Conservation (phyloP, 2,797 vertebrate genomes). For the Eulemur albifrons region DNA sequence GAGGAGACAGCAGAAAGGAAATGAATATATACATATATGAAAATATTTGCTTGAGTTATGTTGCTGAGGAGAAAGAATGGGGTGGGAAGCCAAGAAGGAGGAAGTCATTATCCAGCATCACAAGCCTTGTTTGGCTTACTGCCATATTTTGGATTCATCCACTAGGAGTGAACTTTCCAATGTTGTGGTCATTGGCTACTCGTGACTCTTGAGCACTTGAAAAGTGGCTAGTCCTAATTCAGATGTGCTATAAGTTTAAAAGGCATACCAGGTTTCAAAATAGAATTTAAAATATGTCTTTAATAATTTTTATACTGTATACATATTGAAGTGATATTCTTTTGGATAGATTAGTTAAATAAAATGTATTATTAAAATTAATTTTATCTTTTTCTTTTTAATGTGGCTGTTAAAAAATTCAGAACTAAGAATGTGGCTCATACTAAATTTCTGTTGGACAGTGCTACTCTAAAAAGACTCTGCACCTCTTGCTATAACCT, state of each 20-base stretch:
- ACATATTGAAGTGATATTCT: not conserved
- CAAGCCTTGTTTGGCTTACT: not conserved
- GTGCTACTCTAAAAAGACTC: not conserved
- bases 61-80: not conserved
- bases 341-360: not conserved
- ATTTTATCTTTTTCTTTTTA: not conserved
- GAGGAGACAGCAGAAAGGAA: not conserved
- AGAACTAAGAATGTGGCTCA: not conserved
- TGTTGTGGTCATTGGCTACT: not conserved
- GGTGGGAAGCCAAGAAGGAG: not conserved
- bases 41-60: not conserved
- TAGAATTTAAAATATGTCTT: not conserved
- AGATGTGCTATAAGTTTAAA: not conserved
- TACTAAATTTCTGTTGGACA: not conserved
- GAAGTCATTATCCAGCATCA: not conserved
- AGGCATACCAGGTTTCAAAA: not conserved
- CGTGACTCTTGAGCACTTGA: not conserved
- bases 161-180: not conserved
- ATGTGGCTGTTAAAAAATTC: not conserved
- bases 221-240: not conserved
- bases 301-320: not conserved
- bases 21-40: not conserved
- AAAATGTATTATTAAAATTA: not conserved
- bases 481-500: not conserved
- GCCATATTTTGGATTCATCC: not conserved